Percentiles rank a stretch among this genome's conserved stretches.
These are phyloP conservation scores for Epistrophe eligans DNA, from an alignment of 2,888 invertebrate genomes.

Conservation along the genomic window DNA sequence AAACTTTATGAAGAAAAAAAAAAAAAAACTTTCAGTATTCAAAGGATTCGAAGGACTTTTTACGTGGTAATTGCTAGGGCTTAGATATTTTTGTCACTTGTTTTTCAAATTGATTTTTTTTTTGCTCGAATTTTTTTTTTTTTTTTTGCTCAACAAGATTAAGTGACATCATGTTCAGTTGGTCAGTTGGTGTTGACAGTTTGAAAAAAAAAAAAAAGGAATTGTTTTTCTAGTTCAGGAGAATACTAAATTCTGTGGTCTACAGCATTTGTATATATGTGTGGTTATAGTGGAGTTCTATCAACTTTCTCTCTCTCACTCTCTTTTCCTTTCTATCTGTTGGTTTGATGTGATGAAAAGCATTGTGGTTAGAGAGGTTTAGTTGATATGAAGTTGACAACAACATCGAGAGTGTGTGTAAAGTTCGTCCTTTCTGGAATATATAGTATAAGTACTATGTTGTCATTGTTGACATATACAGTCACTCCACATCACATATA, in stretches of 20 bases:
- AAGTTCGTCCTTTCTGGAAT: constrained; percentile 46
- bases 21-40: constrained; percentile 28
- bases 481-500: constrained; percentile 40
- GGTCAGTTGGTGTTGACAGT: constrained; percentile 36
- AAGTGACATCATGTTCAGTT: constrained; percentile 52
- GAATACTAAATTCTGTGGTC: constrained; percentile 33
- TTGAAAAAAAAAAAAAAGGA: constrained; percentile 14
- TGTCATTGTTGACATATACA: constrained; percentile 50
- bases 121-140: not conserved
- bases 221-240: constrained; percentile 21
- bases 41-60: constrained; percentile 59
- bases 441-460: not conserved
- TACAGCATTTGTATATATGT: constrained; percentile 16
- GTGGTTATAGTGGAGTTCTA: constrained; percentile 10
- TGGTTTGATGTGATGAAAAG: constrained; percentile 20
- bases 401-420: constrained; percentile 24
- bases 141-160: constrained; percentile 32
- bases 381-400: constrained; percentile 34
- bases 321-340: not conserved
- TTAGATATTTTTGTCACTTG: constrained; percentile 27
- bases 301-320: too few species aligned
- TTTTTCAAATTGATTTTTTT: constrained; percentile 37
- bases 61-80: constrained; percentile 65
- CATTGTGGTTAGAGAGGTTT: constrained; percentile 27
- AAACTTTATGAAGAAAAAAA: not conserved